phyloP scores from a whole-genome alignment of 2,113 vertebrate species.

The Neogobius melanostomus region DNA sequence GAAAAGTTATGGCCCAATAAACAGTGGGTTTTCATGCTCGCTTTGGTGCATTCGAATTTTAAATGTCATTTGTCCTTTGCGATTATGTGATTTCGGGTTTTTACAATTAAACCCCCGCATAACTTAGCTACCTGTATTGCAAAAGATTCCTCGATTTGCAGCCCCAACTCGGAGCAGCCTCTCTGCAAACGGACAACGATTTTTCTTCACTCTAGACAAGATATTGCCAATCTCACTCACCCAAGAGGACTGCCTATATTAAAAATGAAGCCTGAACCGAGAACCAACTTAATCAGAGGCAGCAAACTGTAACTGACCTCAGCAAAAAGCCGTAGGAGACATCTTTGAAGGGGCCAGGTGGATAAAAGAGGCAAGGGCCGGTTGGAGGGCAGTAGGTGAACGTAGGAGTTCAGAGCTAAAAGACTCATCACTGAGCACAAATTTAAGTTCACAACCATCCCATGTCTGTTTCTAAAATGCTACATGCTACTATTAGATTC shows the following conservation, averaged over 20 bases:
- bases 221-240: constrained; percentile 59
- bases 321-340: constrained; percentile 25
- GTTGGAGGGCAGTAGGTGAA: constrained; percentile 24
- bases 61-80: not conserved
- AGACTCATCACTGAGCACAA: constrained; percentile 23
- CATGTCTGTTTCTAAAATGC: too few relatives aligned
- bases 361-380: not conserved
- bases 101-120: constrained; percentile 41
- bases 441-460: too few relatives aligned
- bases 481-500: too few relatives aligned
- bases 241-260: constrained; percentile 52
- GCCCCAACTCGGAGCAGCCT: constrained; percentile 40
- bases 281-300: constrained; percentile 52
- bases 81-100: not conserved
- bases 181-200: constrained; percentile 55
- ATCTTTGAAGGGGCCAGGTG: constrained; percentile 26
- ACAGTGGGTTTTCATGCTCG: not conserved
- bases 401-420: constrained; percentile 19
- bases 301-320: constrained; percentile 47
- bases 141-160: constrained; percentile 39
- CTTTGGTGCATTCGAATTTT: not conserved
- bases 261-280: constrained; percentile 50
- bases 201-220: constrained; percentile 58
- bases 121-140: constrained; percentile 36
- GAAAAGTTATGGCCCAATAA: not conserved